Evolutionary conservation across 1,140 invertebrate species (phyloP).

Genomic region (Ostrea edulis): DNA sequence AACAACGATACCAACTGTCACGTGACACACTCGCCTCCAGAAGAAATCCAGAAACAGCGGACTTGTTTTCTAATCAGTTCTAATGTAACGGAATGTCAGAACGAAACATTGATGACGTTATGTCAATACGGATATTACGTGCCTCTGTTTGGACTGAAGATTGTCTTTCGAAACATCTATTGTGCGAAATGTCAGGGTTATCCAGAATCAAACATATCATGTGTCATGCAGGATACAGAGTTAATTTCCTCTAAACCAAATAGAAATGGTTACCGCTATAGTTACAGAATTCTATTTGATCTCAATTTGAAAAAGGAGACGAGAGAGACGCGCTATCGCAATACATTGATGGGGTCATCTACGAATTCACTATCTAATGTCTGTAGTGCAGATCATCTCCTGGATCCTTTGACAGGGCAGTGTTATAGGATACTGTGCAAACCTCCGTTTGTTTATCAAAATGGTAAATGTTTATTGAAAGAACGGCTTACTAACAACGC

Average conservation of each 20-base stretch:
- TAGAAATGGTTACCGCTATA: constrained; percentile 43
- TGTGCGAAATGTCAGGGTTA: constrained; percentile 50
- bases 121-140: not conserved
- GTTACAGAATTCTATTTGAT: constrained; percentile 54
- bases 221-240: constrained; percentile 12
- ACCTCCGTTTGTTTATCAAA: constrained; percentile 43
- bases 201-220: constrained; percentile 40
- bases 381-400: constrained; percentile 59
- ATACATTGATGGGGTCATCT: not conserved
- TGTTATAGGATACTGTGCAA: constrained; percentile 61
- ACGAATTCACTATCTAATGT: not conserved
- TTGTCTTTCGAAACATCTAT: constrained; percentile 44
- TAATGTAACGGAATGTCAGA: not conserved
- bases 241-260: constrained; percentile 36
- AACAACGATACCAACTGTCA: constrained; percentile 43
- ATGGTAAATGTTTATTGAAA: constrained; percentile 50
- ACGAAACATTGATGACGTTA: not conserved
- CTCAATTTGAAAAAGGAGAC: not conserved
- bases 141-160: constrained; percentile 36
- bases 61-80: constrained; percentile 42
- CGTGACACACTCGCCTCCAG: constrained; percentile 16
- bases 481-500: not conserved
- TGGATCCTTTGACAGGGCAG: constrained; percentile 60
- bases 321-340: not conserved
- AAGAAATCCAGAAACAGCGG: not conserved